Base-by-base conservation (phyloP, 2,797 vertebrate species). In the Meriones psammophilus region DNA sequence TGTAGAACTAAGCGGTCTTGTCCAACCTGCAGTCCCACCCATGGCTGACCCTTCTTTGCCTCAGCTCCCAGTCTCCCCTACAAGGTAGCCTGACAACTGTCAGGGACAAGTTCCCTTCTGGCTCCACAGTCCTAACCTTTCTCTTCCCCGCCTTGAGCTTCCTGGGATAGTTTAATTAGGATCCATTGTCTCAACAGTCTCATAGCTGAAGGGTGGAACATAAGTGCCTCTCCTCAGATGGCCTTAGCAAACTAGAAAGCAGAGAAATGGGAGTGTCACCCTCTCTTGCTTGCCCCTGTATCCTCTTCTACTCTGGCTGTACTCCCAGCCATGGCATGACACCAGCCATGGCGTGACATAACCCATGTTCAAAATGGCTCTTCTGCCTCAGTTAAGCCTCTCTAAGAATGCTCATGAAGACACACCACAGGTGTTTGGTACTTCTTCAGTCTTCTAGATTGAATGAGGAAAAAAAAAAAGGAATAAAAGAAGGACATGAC, bases 381-480 rank as follows among this genome's bases (percentile, higher is more conserved):
- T n/a, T 77, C 39, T 76, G 28, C 58, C 39, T 74, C 36, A 13
- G 3, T 10, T 46, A 17, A 50, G 10, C 12, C 58, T 22, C 58
- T 64, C 58, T 76, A 12, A 58, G 62, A 30, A 74, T 33, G 36
- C 17, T 39, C 68, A 87, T 8, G 22, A 54, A 39, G 69, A 13
- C n/a, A 42, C 2, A 18, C n/a, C 10, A 3, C 15, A 14, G 39
- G 18, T 46, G 20, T 46, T 50, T 2, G 1, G 56, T 5, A 5
- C 28, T 14, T n/a, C 39, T 26, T 22, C 42, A 15, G 1, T 88
- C 69, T 30, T 74, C 68, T 88, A n/a, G 73, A 39, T 4, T 84
- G 81, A 13, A 33, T 66, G 81, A 28, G 42, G 24, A 15, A 36
- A 58, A 36, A 42, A 28, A 20, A 42, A 64, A n/a, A 84, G 30